Percentiles rank a stretch among this genome's conserved stretches.
Conservation (phyloP, 2,888 invertebrate species). For the Drosophila neonasuta region DNA sequence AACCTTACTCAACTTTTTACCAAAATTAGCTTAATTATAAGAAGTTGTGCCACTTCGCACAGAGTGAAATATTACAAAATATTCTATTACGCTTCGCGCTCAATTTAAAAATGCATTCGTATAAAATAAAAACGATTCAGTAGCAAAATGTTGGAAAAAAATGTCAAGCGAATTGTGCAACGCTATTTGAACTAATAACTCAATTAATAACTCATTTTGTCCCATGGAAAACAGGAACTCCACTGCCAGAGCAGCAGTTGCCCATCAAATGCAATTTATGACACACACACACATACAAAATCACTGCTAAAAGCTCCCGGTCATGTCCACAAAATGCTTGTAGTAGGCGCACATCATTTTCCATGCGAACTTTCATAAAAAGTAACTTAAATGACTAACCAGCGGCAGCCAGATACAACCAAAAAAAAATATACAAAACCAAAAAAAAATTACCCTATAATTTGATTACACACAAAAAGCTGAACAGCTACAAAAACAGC, state of each 20-base stretch:
- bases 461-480: slow-evolving; percentile 62
- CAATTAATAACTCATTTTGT: slow-evolving; percentile 72
- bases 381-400: slow-evolving; percentile 59
- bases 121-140: not conserved
- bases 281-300: slow-evolving; percentile 27
- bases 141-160: slow-evolving; percentile 9
- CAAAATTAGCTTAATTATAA: slow-evolving; percentile 2
- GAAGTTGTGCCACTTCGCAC: not conserved
- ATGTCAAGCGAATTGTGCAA: slow-evolving; percentile 21
- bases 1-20: not conserved
- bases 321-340: slow-evolving; percentile 28
- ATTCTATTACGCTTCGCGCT: not conserved
- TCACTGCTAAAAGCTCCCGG: slow-evolving; percentile 13
- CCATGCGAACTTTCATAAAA: slow-evolving; percentile 56
- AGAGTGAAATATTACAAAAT: not conserved
- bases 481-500: slow-evolving; percentile 36
- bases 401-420: slow-evolving; percentile 8
- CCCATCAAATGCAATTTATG: slow-evolving; percentile 56
- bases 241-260: slow-evolving; percentile 37
- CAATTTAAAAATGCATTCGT: not conserved
- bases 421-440: slow-evolving; percentile 20
- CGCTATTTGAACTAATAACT: slow-evolving; percentile 67
- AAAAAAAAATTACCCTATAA: slow-evolving; percentile 53
- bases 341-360: slow-evolving; percentile 52
- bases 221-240: slow-evolving; percentile 21